A percentile compares a stretch with the other conserved stretches of the same genome.
Conservation (phyloP, 2,113 vertebrate species). For the Naja naja region DNA sequence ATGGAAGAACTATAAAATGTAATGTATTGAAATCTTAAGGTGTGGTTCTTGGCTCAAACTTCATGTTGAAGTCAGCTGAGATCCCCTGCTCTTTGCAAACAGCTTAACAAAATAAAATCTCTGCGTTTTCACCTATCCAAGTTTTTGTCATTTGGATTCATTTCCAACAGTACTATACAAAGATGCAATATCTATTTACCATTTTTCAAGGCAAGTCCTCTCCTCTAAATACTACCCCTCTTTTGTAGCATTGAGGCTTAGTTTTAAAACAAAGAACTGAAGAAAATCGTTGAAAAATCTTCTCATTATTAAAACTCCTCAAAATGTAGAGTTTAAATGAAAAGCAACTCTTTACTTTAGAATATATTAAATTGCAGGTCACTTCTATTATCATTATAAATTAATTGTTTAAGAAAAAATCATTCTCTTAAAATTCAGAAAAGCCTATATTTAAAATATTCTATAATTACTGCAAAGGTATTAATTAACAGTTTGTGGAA, state of each 20-base stretch:
- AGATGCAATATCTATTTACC: conserved; percentile 25
- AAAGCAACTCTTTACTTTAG: conserved; percentile 57
- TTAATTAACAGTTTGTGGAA: conserved; percentile 74
- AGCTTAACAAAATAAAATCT: too few relatives aligned
- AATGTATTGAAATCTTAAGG: too few relatives aligned
- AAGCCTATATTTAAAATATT: conserved; percentile 75
- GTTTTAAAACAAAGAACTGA: conserved; percentile 39
- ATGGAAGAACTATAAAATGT: too few relatives aligned
- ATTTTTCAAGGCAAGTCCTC: conserved; percentile 36
- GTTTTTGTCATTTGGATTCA: too few relatives aligned
- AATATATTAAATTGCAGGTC: conserved; percentile 68
- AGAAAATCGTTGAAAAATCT: conserved; percentile 28
- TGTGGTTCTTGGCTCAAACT: too few relatives aligned
- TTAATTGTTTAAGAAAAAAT: conserved; percentile 62
- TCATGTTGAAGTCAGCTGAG: too few relatives aligned
- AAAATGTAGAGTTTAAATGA: conserved; percentile 55
- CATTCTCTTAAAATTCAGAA: conserved; percentile 70
- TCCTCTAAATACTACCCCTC: conserved; percentile 34
- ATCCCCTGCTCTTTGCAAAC: too few relatives aligned
- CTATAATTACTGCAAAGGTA: conserved; percentile 75
- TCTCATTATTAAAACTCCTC: conserved; percentile 46
- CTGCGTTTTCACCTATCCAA: too few relatives aligned
- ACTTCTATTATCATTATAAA: conserved; percentile 71
- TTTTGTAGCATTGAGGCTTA: conserved; percentile 29
- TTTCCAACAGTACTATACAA: not conserved